Conservation (phyloP, 2,888 invertebrate species). For the Synanthedon formicaeformis region DNA sequence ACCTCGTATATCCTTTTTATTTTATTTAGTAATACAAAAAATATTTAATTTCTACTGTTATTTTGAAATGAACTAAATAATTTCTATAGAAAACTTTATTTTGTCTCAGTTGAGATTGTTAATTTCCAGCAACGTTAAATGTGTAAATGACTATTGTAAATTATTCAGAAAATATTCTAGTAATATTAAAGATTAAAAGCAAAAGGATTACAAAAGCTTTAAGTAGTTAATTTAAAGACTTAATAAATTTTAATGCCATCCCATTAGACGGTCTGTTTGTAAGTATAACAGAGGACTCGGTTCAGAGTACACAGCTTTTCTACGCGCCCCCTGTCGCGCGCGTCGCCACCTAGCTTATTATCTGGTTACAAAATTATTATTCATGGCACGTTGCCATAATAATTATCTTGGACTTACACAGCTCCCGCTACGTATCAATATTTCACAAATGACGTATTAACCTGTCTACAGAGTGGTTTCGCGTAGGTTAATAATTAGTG, state of each 20-base stretch:
- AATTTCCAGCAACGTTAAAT: too few relatives aligned
- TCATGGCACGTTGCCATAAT: constrained; percentile 34
- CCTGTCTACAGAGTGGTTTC: constrained; percentile 5
- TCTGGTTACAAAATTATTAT: constrained; percentile 40
- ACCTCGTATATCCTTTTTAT: too few relatives aligned
- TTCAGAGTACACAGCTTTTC: constrained; percentile 3
- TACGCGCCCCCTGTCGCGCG: constrained; percentile 1
- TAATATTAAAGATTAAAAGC: not conserved
- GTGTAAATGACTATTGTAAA: too few relatives aligned
- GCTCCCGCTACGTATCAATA: constrained; percentile 23
- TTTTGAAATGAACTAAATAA: too few relatives aligned
- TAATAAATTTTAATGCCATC: constrained; percentile 27
- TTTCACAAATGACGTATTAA: constrained; percentile 17
- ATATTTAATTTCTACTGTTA: too few relatives aligned
- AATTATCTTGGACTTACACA: constrained; percentile 31
- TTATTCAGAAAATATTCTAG: too few relatives aligned
- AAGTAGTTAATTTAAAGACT: constrained; percentile 31
- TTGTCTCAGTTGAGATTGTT: too few relatives aligned
- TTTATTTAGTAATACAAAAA: too few relatives aligned
- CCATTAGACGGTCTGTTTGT: constrained; percentile 33
- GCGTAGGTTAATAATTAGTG: too few relatives aligned
- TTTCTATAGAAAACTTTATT: too few relatives aligned
- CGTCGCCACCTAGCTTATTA: constrained; percentile 18
- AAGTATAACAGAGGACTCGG: constrained; percentile 12
- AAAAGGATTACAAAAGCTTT: constrained; percentile 11